phyloP scores from a whole-genome alignment of 1,140 invertebrate species.

The Ctenoplectra terminalis region DNA sequence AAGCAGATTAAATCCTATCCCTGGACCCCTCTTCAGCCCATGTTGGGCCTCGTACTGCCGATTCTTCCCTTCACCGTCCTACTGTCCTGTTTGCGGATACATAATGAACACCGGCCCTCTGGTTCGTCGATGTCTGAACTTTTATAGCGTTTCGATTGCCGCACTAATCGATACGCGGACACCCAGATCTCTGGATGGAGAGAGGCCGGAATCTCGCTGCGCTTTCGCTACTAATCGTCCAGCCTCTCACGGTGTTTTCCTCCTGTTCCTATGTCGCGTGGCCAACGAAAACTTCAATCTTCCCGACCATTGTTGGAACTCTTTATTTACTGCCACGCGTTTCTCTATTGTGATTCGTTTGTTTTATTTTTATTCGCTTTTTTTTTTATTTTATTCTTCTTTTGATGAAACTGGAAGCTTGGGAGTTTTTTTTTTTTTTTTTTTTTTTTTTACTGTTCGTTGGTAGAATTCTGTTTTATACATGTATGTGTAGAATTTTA shows the following conservation, averaged over 20 bases:
- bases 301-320: background rate
- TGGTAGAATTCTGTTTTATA: too few relatives aligned
- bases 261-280: background rate
- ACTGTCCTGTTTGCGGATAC: constrained; percentile 64
- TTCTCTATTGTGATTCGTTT: background rate
- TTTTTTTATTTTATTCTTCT: too few relatives aligned
- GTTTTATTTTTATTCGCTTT: background rate
- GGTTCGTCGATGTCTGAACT: constrained; percentile 47
- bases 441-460: too few relatives aligned
- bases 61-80: constrained; percentile 30
- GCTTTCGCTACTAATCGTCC: background rate
- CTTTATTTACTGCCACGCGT: background rate
- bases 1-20: constrained; percentile 69
- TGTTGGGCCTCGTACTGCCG: constrained; percentile 27
- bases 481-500: too few relatives aligned
- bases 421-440: too few relatives aligned
- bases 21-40: constrained; percentile 42
- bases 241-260: too few relatives aligned
- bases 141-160: constrained; percentile 63
- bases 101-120: constrained; percentile 69
- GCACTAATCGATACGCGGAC: constrained; percentile 53
- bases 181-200: constrained; percentile 21
- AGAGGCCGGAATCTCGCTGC: constrained; percentile 3
- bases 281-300: constrained; percentile 10
- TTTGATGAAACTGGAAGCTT: too few relatives aligned